A percentile compares a stretch with the other conserved stretches of the same genome.
Conservation (phyloP, 2,797 vertebrate species). For the Cheirogaleus major region DNA sequence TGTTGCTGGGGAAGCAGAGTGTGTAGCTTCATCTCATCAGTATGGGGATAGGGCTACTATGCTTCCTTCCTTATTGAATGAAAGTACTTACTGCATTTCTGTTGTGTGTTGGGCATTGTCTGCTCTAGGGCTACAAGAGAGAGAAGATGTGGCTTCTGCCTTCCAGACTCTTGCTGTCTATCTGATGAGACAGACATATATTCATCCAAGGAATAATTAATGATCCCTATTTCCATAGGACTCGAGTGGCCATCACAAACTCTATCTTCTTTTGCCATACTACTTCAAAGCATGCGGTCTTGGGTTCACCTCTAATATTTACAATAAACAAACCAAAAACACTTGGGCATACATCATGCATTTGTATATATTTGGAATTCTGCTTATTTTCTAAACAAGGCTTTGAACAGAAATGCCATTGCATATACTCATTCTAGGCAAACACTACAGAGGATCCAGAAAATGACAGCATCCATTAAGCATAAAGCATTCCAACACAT, state of each 20-base stretch:
- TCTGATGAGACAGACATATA: background rate
- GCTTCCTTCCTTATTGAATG: background rate
- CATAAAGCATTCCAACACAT: background rate
- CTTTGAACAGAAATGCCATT: background rate
- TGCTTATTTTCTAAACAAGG: background rate
- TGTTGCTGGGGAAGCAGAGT: background rate
- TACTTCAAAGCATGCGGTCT: background rate
- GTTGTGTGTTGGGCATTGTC: background rate
- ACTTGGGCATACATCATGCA: background rate
- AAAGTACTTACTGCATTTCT: background rate
- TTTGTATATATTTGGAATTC: background rate
- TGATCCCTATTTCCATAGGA: background rate
- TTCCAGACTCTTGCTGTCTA: background rate
- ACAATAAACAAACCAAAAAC: background rate
- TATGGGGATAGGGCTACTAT: too few species aligned
- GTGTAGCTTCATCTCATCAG: background rate
- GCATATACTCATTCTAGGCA: background rate
- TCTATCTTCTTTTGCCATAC: background rate
- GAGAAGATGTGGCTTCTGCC: background rate
- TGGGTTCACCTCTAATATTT: background rate
- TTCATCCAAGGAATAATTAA: background rate
- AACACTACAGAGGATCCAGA: background rate
- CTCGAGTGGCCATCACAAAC: background rate
- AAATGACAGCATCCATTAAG: background rate
- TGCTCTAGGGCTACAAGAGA: background rate